Evolutionary conservation across 2,888 invertebrate species (phyloP).

Genomic region (Chaetoderma sp.): DNA sequence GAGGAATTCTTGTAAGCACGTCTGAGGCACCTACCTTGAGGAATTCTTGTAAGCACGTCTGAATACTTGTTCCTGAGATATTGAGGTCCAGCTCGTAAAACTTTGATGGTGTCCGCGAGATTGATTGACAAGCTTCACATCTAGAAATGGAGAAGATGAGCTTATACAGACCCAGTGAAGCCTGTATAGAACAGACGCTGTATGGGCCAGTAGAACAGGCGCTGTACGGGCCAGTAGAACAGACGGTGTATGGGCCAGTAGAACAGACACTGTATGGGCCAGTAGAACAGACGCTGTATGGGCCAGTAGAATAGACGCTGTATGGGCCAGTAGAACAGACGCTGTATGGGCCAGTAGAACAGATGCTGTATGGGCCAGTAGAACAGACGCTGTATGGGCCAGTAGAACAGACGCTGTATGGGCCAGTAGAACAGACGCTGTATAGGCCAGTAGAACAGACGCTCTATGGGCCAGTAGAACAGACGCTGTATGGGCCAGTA

Average conservation of each 20-base stretch:
- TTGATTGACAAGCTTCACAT: conserved; percentile 73
- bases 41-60: conserved; percentile 74
- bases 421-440: background rate
- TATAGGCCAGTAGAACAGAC: no score
- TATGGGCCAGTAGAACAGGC: background rate
- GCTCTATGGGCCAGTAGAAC: no score
- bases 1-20: no score
- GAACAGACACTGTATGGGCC: no score
- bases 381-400: background rate
- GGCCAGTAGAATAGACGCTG: background rate
- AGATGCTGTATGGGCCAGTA: background rate
- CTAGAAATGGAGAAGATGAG: conserved; percentile 51
- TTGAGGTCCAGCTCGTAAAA: conserved; percentile 77
- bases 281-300: no score
- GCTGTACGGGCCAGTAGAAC: conserved; percentile 11
- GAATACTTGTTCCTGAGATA: conserved; percentile 72
- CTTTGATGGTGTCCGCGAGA: conserved; percentile 72
- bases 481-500: no score
- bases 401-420: background rate
- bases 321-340: background rate
- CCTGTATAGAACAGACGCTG: background rate
- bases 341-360: background rate
- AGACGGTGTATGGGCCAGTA: background rate
- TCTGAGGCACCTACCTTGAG: conserved; percentile 64
- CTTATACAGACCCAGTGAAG: background rate